These are phyloP conservation scores for Pseudopleuronectes americanus DNA, from an alignment of 2,797 vertebrate genomes.

Conservation along the genomic window DNA sequence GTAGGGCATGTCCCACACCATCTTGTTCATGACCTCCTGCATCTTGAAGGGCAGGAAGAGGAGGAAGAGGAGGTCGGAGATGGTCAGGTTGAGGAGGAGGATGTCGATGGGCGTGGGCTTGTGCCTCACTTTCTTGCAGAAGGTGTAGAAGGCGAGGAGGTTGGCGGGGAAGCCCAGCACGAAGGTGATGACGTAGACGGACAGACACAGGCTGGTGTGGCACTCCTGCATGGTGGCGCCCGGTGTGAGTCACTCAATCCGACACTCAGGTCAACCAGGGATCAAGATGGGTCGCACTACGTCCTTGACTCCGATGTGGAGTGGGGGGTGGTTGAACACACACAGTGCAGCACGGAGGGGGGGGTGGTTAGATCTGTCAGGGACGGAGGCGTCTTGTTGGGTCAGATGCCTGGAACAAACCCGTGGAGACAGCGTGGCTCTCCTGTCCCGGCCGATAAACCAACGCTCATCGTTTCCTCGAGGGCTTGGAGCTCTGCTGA, in stretches of 20 bases:
- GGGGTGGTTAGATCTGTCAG: conserved; percentile 19
- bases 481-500: conserved; percentile 69
- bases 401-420: conserved; percentile 70
- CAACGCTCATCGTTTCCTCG: conserved; percentile 62
- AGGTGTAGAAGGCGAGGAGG: conserved; percentile 80
- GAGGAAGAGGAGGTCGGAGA: conserved; percentile 88
- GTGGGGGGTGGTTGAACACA: conserved; percentile 16
- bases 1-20: conserved; percentile 82
- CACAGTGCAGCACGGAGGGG: conserved; percentile 18
- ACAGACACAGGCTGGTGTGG: conserved; percentile 76
- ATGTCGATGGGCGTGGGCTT: conserved; percentile 85
- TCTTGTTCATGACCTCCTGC: conserved; percentile 78
- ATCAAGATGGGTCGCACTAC: conserved; percentile 56
- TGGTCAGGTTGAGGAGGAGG: conserved; percentile 86
- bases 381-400: conserved; percentile 55
- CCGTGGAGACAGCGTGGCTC: conserved; percentile 50
- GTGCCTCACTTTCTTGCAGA: conserved; percentile 81
- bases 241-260: conserved; percentile 6
- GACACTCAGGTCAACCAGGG: conserved; percentile 23
- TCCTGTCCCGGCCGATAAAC: conserved; percentile 67
- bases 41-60: conserved; percentile 88
- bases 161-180: conserved; percentile 79
- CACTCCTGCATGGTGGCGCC: conserved; percentile 71
- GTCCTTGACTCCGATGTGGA: conserved; percentile 21
- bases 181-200: conserved; percentile 84